A percentile compares a stretch with the other conserved stretches of the same genome.
Conservation (phyloP, 2,113 vertebrate species). For the Furnarius figulus region DNA sequence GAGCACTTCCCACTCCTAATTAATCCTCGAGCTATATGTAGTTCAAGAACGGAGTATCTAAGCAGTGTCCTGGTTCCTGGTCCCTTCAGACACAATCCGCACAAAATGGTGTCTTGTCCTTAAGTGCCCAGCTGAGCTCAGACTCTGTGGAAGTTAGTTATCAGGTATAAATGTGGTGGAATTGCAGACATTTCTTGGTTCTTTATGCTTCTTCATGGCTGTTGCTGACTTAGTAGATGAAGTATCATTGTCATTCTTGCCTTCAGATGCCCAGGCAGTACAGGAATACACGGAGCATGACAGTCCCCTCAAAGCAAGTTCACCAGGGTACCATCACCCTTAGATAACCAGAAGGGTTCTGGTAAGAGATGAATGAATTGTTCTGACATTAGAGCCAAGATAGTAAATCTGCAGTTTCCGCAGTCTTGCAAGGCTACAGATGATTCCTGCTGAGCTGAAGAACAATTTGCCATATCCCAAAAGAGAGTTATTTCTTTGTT, state of each 20-base stretch:
- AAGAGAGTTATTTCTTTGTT: not conserved
- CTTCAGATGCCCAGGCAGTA: not conserved
- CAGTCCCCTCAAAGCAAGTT: not conserved
- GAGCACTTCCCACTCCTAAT: constrained; percentile 27
- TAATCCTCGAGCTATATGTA: not conserved
- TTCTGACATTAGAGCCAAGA: not conserved
- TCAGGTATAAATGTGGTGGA: not conserved
- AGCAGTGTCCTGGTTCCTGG: constrained; percentile 15
- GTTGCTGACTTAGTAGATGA: not conserved
- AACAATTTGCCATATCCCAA: not conserved
- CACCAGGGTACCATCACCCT: not conserved
- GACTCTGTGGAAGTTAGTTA: not conserved
- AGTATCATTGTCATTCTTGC: not conserved
- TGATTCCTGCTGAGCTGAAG: not conserved
- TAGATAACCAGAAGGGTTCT: not conserved
- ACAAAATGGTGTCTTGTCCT: not conserved
- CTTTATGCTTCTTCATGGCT: not conserved
- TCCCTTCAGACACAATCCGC: not conserved
- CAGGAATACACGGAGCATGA: not conserved
- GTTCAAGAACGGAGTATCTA: constrained; percentile 33
- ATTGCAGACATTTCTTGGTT: not conserved
- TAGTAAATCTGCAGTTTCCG: not conserved
- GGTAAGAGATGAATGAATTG: not conserved
- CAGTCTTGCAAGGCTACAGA: not conserved
- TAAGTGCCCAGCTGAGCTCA: not conserved